Conservation (phyloP, 2,888 invertebrate species). For the Dasysyrphus tricinctus region DNA sequence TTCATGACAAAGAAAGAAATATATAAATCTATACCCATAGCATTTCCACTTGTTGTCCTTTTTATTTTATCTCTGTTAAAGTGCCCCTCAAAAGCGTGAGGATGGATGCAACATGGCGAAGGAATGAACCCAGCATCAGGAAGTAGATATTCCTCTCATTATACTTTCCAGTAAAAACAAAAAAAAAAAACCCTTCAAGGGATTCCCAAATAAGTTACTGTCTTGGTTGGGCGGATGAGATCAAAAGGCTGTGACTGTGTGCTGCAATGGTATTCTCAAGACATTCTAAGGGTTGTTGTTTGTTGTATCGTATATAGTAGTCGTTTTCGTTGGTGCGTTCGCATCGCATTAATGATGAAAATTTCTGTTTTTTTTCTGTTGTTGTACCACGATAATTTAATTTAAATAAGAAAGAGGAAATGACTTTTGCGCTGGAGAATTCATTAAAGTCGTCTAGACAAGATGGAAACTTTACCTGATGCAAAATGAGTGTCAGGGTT, state of each 20-base stretch:
- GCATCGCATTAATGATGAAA: constrained; percentile 32
- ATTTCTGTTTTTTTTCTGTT: background rate
- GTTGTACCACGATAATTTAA: constrained; percentile 47
- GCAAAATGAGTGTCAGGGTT: constrained; percentile 34
- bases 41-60: constrained; percentile 38
- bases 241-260: constrained; percentile 57
- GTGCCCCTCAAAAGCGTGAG: background rate
- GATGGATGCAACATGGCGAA: background rate
- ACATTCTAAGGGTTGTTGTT: constrained; percentile 23
- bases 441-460: constrained; percentile 68
- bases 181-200: constrained; percentile 56
- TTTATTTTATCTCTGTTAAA: constrained; percentile 15
- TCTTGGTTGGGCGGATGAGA: constrained; percentile 46
- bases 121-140: constrained; percentile 3
- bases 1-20: constrained; percentile 3
- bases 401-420: constrained; percentile 66
- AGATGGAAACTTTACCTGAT: constrained; percentile 37
- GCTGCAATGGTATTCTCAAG: constrained; percentile 32
- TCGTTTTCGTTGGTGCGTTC: constrained; percentile 27
- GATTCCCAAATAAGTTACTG: constrained; percentile 59
- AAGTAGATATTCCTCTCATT: constrained; percentile 47
- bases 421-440: constrained; percentile 48
- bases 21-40: background rate
- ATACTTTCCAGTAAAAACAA: constrained; percentile 4
- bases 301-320: too few relatives aligned